Evolutionary conservation across 2,113 vertebrate species (phyloP).

Genomic region (Mastomys natalensis): DNA sequence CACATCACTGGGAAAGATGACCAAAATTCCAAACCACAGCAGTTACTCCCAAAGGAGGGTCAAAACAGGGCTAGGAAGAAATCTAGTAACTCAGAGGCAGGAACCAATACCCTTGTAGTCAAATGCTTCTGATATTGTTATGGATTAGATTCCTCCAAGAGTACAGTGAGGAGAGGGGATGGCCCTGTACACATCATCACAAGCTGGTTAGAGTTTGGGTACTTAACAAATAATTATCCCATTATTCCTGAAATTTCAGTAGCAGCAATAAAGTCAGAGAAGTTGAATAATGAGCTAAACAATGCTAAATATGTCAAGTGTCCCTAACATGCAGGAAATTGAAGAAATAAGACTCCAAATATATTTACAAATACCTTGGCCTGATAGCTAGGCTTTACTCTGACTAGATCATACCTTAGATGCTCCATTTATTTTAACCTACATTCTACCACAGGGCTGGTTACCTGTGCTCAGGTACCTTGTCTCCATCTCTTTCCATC

Average conservation of each 20-base stretch:
- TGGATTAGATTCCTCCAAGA: not conserved
- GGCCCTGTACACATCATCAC: too few species aligned
- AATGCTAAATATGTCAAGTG: conserved; percentile 10
- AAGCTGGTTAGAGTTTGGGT: too few species aligned
- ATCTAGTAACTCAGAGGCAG: not conserved
- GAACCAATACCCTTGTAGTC: not conserved
- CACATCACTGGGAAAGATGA: not conserved
- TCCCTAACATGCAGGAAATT: not conserved
- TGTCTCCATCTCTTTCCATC: too few species aligned
- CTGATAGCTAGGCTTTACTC: too few species aligned
- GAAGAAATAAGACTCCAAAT: too few species aligned
- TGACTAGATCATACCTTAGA: too few species aligned
- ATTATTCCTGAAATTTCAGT: conserved; percentile 10
- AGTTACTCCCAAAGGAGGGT: not conserved
- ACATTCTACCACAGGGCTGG: too few species aligned
- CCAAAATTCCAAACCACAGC: not conserved
- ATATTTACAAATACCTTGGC: too few species aligned
- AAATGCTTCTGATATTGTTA: not conserved
- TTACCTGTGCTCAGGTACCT: too few species aligned
- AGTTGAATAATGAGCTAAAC: not conserved
- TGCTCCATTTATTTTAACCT: too few species aligned
- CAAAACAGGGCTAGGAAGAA: not conserved
- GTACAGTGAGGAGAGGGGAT: not conserved
- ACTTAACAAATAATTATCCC: not conserved
- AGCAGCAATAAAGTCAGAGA: not conserved